Evolutionary conservation across 2,888 invertebrate genomes (phyloP), one percentile per base, ranked within the genome.

Genomic region (Drosophila dives): DNA sequence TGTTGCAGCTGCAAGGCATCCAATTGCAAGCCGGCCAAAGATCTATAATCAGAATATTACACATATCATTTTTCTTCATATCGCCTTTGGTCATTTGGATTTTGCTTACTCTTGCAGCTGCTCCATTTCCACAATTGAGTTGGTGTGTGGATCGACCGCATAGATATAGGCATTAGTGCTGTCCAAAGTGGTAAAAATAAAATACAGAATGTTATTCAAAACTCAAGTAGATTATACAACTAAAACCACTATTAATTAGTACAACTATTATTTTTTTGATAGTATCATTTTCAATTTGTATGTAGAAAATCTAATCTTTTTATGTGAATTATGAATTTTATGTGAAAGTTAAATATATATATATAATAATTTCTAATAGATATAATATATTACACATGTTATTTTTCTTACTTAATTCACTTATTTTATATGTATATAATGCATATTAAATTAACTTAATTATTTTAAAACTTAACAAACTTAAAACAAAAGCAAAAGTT

Each of bases 101-200:
- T 3, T 8, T 5, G 81, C 90, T 95, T 94, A 97, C 97, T 95
- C 95, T 92, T 96, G 96, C 36, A 97, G 92, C 7, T 95, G 94
- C 68, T 96, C 96, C 95, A 96, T 96, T 89, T 97, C 97, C 53
- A 97, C 95, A 64, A 98, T 95, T 0, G 96, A 95, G 90, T 97
- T 97, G 7, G 96, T 95, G 79, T 95, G 94, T 1, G 96, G 96
- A 93, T 97, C 97, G 26, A 98, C 96, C 3, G 96, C 97, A 90
- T 97, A 98, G 68, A 98, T 94, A 86, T 97, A 97, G 93, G 97
- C 95, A 86, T 97, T 97, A 32, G 97, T 97, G 59, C 97, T 97
- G 93, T 77, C 15, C 11, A 29, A 12, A 12, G n/a, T 8, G 10
- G 11, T 8, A 23, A 15, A 8, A 55, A 15, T 1, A 51, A 2